Base-by-base conservation (phyloP, 1,140 invertebrate genomes). In the Achroia grisella region DNA sequence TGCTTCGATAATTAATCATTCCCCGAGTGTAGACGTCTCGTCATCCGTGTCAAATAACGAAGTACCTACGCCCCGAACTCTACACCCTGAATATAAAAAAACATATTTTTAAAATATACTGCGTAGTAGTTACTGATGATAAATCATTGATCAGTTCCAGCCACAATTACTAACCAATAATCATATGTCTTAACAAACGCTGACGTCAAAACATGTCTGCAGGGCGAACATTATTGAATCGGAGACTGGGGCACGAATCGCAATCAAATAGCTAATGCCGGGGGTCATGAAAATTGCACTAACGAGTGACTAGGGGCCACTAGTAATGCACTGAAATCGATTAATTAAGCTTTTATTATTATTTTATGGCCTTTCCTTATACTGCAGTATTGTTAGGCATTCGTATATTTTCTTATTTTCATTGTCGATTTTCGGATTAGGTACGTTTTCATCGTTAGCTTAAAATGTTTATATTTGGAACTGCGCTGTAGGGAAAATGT, bases 281-380 rank as follows among this genome's bases (percentile, higher is more conserved):
- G 68, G 71, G 69, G 62, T 56, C 54, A 46, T 36, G 48, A 39
- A 51, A 62, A n/a, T 56, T 55, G 46, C 52, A 56, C 55, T 71
- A 71, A 64, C 63, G 57, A 52, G 45, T 42, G 27, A 23, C n/a
- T 34, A 51, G 41, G 50, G 61, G 64, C 43, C 51, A 6, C 17
- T 41, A 43, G 61, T 84, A 84, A 84, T 81, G 80, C 68, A 81
- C 67, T 70, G 62, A 68, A 72, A 77, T 78, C 72, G 62, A 77
- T 76, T 81, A 80, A 79, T 80, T 79, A 77, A 75, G 71, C 73
- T 59, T 81, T 79, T 80, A 81, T 81, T 84, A 79, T 81, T 75
- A 77, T 76, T 80, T 81, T 77, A 84, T 84, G 69, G 72, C 62
- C 52, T 36, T 44, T 42, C 47, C 46, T 42, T 39, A 36, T 34